A percentile compares a stretch with the other conserved stretches of the same genome.
Conservation (phyloP, 2,113 vertebrate genomes). For the Anoura caudifer region DNA sequence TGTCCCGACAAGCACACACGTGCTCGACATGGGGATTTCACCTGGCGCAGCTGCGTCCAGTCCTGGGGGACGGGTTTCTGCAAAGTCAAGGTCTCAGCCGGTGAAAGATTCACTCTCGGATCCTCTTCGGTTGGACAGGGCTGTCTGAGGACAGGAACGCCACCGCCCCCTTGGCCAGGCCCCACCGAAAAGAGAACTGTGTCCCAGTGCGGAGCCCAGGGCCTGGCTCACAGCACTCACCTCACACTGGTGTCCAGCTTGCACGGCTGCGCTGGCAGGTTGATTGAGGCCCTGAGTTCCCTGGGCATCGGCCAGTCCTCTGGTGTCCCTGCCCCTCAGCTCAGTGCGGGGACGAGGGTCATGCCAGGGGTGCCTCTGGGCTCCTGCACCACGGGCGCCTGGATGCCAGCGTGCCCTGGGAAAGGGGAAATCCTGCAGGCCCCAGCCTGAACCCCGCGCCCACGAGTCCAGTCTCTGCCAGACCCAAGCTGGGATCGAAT, state of each 20-base stretch:
- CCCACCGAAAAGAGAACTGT: not conserved
- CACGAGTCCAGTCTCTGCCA: slow-evolving; percentile 33
- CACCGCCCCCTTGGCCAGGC: not conserved
- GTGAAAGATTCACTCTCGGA: not conserved
- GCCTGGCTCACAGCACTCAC: not conserved
- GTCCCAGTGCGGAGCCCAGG: not conserved
- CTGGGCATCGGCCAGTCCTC: not conserved
- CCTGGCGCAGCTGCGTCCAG: not conserved
- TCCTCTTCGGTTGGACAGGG: not conserved
- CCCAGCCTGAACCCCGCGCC: slow-evolving; percentile 38
- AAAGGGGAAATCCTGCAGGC: slow-evolving; percentile 38
- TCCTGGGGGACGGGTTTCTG: not conserved
- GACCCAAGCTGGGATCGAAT: slow-evolving; percentile 59
- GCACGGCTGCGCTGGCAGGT: too few relatives aligned
- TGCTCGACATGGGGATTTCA: too few relatives aligned
- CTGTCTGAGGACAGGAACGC: not conserved
- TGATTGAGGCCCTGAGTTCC: not conserved
- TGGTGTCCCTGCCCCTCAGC: not conserved
- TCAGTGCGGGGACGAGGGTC: not conserved
- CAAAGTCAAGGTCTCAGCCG: not conserved
- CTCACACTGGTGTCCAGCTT: not conserved
- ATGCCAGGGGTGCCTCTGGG: not conserved
- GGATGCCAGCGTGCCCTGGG: slow-evolving; percentile 2
- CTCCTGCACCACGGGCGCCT: not conserved
- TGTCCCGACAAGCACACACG: not conserved